These are phyloP conservation scores for Chironomus tepperi DNA, from an alignment of 1,140 invertebrate genomes.

Conservation along the genomic window DNA sequence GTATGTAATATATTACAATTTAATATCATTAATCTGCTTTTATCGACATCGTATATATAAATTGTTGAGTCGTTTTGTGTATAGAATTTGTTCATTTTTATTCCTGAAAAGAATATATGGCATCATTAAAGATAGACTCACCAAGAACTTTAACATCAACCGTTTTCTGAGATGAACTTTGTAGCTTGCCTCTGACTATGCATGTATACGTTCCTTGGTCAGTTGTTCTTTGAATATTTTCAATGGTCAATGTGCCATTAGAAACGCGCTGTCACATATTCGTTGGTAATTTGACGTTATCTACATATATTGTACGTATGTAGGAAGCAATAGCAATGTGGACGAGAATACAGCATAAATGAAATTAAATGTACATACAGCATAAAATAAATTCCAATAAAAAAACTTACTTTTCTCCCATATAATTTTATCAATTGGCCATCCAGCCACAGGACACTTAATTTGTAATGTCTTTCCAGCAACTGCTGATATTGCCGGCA, in stretches of 20 bases:
- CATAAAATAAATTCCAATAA: background rate
- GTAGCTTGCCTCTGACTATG: conserved; percentile 52
- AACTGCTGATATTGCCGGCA: conserved; percentile 58
- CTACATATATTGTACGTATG: conserved; percentile 37
- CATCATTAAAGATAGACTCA: conserved; percentile 36
- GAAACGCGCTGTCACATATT: conserved; percentile 58
- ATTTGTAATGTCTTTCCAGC: conserved; percentile 54
- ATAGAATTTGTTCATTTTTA: background rate
- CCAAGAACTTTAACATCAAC: conserved; percentile 50
- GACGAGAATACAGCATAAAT: conserved; percentile 25
- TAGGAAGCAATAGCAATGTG: background rate
- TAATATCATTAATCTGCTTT: background rate
- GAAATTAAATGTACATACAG: background rate
- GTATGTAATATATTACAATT: background rate
- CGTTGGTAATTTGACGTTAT: conserved; percentile 50
- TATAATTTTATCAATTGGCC: conserved; percentile 53
- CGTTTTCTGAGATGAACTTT: conserved; percentile 46
- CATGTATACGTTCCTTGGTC: conserved; percentile 63
- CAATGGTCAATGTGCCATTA: conserved; percentile 55
- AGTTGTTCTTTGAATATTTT: conserved; percentile 51
- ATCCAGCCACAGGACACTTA: conserved; percentile 61
- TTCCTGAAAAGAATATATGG: conserved; percentile 23
- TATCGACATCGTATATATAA: background rate
- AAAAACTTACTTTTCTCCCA: conserved; percentile 56
- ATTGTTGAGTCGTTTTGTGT: background rate